Conservation (phyloP, 2,888 invertebrate genomes). For the Hetaerina titia region DNA sequence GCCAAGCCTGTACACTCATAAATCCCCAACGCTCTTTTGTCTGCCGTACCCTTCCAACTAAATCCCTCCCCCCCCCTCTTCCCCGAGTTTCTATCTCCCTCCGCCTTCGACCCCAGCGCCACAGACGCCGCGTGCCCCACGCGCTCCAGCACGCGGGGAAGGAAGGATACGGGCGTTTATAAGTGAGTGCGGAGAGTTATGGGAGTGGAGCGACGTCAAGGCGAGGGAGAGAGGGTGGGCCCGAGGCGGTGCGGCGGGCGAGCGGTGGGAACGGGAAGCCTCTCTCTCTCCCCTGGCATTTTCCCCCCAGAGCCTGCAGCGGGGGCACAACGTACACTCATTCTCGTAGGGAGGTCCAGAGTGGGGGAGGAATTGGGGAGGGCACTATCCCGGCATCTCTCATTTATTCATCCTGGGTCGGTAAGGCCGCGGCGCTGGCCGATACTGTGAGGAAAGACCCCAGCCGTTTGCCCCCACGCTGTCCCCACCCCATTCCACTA, state of each 20-base stretch:
- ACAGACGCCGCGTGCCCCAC: conserved; percentile 35
- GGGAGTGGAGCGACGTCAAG: background rate
- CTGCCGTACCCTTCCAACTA: background rate
- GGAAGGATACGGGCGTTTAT: background rate
- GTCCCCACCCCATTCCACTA: background rate
- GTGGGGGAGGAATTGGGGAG: background rate
- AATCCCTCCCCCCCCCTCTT: background rate
- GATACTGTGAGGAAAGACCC: background rate
- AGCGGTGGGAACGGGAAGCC: too few species aligned
- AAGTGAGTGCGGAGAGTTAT: background rate
- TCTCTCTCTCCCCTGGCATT: too few species aligned
- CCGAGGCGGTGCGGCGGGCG: too few species aligned
- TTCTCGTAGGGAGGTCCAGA: too few species aligned
- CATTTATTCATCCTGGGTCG: background rate
- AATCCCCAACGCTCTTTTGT: conserved; percentile 4
- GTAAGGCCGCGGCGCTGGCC: background rate
- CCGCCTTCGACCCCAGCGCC: background rate
- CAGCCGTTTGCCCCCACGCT: background rate
- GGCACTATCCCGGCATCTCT: background rate
- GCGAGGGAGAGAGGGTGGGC: background rate
- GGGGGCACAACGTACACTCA: too few species aligned
- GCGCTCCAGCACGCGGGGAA: background rate
- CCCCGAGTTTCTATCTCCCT: background rate
- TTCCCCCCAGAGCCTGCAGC: too few species aligned
- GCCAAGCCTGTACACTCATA: background rate